Percentiles rank a stretch among this genome's conserved stretches.
phyloP scores from a whole-genome alignment of 2,888 invertebrate species.

The Clepsis dumicolana region DNA sequence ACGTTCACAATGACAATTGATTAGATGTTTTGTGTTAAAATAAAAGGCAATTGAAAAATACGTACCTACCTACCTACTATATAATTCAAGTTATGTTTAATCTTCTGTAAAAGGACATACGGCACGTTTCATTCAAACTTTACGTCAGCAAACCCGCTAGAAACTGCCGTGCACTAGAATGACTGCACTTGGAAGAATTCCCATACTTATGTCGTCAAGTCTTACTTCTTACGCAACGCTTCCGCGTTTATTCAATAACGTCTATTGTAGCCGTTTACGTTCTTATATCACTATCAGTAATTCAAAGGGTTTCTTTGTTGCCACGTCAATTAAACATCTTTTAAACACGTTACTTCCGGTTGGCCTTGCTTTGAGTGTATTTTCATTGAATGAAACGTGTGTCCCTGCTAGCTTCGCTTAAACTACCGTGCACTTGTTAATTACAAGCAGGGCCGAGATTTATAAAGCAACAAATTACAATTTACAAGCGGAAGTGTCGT shows the following conservation, averaged over 20 bases:
- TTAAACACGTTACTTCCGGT: conserved; percentile 13
- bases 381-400: conserved; percentile 15
- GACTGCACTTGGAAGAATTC: conserved; percentile 63
- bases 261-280: conserved; percentile 39
- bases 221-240: conserved; percentile 53
- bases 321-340: conserved; percentile 26
- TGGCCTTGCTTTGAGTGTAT: conserved; percentile 17
- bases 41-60: too few relatives aligned
- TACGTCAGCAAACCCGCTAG: conserved; percentile 54
- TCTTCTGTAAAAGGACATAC: neutral
- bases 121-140: conserved; percentile 49
- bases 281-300: conserved; percentile 31
- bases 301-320: conserved; percentile 30
- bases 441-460: too few relatives aligned
- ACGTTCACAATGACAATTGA: neutral
- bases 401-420: neutral
- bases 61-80: too few relatives aligned
- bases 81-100: too few relatives aligned
- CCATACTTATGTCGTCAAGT: conserved; percentile 51
- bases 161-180: conserved; percentile 52
- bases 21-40: too few relatives aligned
- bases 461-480: too few relatives aligned
- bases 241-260: conserved; percentile 51
- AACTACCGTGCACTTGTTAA: neutral
- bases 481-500: too few relatives aligned